phyloP scores from a whole-genome alignment of 2,888 invertebrate genomes.

The Heliconius ismenius region DNA sequence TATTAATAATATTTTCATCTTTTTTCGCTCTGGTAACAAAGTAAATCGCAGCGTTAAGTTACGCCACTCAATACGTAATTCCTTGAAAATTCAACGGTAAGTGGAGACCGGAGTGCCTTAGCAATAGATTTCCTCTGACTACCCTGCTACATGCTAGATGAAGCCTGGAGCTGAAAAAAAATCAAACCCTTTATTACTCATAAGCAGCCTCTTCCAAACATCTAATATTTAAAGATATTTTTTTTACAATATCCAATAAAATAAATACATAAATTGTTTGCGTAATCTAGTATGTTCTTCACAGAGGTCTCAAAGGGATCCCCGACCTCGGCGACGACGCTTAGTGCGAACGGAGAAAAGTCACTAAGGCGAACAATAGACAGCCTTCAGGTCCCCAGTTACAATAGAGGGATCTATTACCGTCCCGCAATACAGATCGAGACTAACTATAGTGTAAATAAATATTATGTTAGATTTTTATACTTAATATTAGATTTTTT shows the following conservation, averaged over 20 bases:
- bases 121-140: too few relatives aligned
- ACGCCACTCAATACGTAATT: too few relatives aligned
- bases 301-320: conserved; percentile 75
- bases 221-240: neutral
- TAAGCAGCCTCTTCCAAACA: too few relatives aligned
- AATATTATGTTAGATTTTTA: neutral
- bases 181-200: too few relatives aligned
- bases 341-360: conserved; percentile 44
- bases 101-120: too few relatives aligned
- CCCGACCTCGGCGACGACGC: conserved; percentile 71
- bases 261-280: conserved; percentile 12
- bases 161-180: too few relatives aligned
- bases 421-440: neutral
- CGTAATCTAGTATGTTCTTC: conserved; percentile 44
- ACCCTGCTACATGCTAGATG: too few relatives aligned
- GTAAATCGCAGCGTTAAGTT: too few relatives aligned
- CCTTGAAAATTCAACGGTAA: too few relatives aligned
- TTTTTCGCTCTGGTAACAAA: too few relatives aligned
- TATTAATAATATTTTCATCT: too few relatives aligned
- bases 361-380: conserved; percentile 36
- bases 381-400: conserved; percentile 26
- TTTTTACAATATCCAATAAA: neutral
- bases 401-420: conserved; percentile 26
- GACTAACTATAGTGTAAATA: neutral
- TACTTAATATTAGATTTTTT: too few relatives aligned